Evolutionary conservation across 2,797 vertebrate genomes (phyloP).

Genomic region (Staurois parvus): DNA sequence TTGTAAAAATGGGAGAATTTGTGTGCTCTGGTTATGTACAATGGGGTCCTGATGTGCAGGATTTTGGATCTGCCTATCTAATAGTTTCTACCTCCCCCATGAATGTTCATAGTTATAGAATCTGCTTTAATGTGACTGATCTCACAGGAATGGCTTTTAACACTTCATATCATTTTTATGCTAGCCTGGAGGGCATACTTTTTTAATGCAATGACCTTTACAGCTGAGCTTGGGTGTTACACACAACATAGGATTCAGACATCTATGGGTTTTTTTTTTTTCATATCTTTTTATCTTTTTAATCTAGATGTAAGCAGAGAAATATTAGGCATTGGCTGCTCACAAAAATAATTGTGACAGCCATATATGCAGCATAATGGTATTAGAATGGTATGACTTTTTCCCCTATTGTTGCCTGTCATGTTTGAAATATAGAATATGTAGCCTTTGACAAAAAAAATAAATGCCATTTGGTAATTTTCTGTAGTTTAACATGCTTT

Average conservation of each 20-base stretch:
- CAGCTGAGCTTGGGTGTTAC: not conserved
- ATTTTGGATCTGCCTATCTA: too few relatives aligned
- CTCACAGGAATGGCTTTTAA: too few relatives aligned
- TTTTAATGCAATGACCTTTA: conserved; percentile 28
- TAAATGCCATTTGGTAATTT: too few relatives aligned
- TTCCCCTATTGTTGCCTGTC: too few relatives aligned
- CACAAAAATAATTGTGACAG: not conserved
- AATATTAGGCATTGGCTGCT: too few relatives aligned
- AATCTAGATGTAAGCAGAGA: not conserved
- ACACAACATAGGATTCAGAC: not conserved
- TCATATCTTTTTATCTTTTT: too few relatives aligned
- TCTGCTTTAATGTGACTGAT: not conserved
- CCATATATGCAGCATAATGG: not conserved
- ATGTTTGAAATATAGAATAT: too few relatives aligned
- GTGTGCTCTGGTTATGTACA: too few relatives aligned
- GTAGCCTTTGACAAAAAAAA: too few relatives aligned
- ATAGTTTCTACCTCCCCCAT: not conserved
- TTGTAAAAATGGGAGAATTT: too few relatives aligned
- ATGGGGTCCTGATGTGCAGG: too few relatives aligned
- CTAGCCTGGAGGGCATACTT: not conserved
- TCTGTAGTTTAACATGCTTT: too few relatives aligned
- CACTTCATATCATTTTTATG: not conserved
- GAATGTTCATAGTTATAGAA: not conserved
- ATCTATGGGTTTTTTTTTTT: not conserved
- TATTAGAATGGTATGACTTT: not conserved